Evolutionary conservation across 2,888 invertebrate genomes (phyloP).

Genomic region (Orthosia gracilis): DNA sequence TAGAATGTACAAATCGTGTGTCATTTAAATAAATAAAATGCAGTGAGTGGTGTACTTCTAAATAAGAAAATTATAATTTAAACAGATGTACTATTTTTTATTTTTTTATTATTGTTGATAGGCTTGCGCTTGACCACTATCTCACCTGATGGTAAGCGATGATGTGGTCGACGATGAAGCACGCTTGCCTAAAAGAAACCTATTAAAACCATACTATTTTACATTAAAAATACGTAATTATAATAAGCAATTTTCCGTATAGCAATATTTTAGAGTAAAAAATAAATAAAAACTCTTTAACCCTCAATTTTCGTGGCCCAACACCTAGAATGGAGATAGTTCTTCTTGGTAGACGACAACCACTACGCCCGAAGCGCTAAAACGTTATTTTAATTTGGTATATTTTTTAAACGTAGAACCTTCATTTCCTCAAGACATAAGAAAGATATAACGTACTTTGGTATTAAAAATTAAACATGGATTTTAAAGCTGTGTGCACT

Average conservation of each 20-base stretch:
- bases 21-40: no score
- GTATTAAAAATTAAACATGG: background rate
- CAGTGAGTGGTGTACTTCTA: no score
- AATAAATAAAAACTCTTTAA: background rate
- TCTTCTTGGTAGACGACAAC: slow-evolving; percentile 48
- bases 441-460: background rate
- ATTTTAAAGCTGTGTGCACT: background rate
- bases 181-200: no score
- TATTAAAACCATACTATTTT: no score
- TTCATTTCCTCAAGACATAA: slow-evolving; percentile 22
- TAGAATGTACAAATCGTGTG: no score
- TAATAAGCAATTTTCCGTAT: background rate
- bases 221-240: no score
- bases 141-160: no score
- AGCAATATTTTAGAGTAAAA: background rate
- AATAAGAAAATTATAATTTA: no score
- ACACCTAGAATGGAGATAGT: slow-evolving; percentile 49
- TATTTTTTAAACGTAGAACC: slow-evolving; percentile 39
- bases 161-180: no score
- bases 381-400: slow-evolving; percentile 53
- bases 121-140: no score
- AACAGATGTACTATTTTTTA: no score
- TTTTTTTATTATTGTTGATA: no score
- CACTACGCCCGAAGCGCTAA: slow-evolving; percentile 25
- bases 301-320: slow-evolving; percentile 17